These are phyloP conservation scores for Hydraecia micacea DNA, from an alignment of 2,888 invertebrate genomes.

Conservation along the genomic window DNA sequence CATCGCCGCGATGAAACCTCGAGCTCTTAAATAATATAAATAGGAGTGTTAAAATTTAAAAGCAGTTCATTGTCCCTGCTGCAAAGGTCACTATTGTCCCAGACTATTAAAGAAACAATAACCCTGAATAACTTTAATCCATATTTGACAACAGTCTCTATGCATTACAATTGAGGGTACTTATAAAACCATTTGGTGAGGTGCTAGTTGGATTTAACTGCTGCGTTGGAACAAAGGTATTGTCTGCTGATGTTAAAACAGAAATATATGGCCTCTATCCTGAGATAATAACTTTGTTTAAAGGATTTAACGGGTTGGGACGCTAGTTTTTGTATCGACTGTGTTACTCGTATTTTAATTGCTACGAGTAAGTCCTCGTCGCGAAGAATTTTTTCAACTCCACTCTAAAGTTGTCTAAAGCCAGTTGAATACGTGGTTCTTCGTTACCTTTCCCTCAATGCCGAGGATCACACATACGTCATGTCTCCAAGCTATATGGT, in stretches of 20 bases:
- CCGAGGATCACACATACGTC: no score
- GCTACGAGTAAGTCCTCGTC: not conserved
- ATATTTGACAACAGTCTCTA: constrained; percentile 58
- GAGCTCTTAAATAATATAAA: constrained; percentile 46
- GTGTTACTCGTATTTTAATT: not conserved
- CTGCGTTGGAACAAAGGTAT: constrained; percentile 17
- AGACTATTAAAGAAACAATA: constrained; percentile 65
- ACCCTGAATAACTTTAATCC: constrained; percentile 57
- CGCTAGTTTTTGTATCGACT: not conserved
- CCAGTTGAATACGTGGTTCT: no score
- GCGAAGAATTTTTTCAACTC: not conserved
- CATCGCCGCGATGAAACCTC: constrained; percentile 8
- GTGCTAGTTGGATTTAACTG: constrained; percentile 19
- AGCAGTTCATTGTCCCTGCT: constrained; percentile 58
- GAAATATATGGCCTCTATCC: constrained; percentile 19
- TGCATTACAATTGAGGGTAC: constrained; percentile 55
- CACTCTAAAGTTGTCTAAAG: not conserved
- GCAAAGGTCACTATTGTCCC: constrained; percentile 61
- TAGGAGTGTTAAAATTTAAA: constrained; percentile 38
- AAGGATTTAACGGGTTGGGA: not conserved
- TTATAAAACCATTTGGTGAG: constrained; percentile 56
- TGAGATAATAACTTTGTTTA: constrained; percentile 5
- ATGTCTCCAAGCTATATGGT: no score
- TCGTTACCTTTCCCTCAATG: not conserved
- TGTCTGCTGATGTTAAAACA: not conserved